Base-by-base conservation (phyloP, 2,888 invertebrate species). In the Thera britannica region DNA sequence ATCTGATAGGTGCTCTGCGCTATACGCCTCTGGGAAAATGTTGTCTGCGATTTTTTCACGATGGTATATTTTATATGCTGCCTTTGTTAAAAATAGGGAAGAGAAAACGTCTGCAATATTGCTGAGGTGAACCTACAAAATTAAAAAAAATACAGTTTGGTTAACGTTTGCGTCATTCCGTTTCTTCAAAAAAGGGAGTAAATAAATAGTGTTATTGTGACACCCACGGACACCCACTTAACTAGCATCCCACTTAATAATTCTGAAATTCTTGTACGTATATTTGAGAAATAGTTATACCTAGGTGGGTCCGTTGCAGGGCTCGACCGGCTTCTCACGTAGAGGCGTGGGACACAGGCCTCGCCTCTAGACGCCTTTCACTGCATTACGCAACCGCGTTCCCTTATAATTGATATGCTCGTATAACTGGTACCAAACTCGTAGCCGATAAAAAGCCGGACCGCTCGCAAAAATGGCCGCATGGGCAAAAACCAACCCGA, bases 321-420 rank as follows among this genome's bases (percentile, higher is more conserved):
- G 65, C 66, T 58, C 62, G 62, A 62, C 49, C 62, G 62, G 75
- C 72, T 70, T 72, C 77, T 73, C 78, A 80, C 78, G 78, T 77
- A 75, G 74, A 71, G 75, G 79, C 82, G 82, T 79, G 80, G 81
- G 79, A 78, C 76, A 73, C 73, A 72, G 61, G 71, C 75, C 75
- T 75, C 74, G 74, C 75, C 75, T 74, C 60, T 72, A 75, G 72
- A 72, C 70, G 77, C 84, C 84, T 84, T 87, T 86, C 85, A 83
- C 85, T 76, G 77, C 69, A 77, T 84, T 85, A 84, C 85, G 83
- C 83, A 86, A 81, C 79, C 77, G 78, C 84, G 86, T 85, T 85
- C 84, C 84, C 82, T 80, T 82, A 83, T 89, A 89, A 89, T 87
- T 88, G 86, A 87, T 83, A 88, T 81, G 77, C 83, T 78, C 76